Percentiles rank a stretch among this genome's conserved stretches.
phyloP scores from a whole-genome alignment of 2,888 invertebrate species.

The Venusia cambrica region DNA sequence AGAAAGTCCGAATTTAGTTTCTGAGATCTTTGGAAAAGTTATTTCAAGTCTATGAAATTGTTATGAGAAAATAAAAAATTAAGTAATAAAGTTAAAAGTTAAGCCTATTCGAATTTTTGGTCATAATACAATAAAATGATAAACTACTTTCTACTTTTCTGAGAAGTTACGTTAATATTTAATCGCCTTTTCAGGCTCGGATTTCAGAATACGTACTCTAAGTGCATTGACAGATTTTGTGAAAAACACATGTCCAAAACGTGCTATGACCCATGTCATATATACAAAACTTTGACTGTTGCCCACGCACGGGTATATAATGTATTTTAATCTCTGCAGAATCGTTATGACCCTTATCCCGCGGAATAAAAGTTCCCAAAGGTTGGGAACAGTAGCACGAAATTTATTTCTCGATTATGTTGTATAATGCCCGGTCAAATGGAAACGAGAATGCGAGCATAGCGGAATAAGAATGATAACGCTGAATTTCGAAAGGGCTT shows the following conservation, averaged over 20 bases:
- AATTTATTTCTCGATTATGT: conserved; percentile 69
- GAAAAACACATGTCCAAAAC: conserved; percentile 48
- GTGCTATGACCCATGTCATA: conserved; percentile 61
- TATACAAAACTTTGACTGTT: conserved; percentile 68
- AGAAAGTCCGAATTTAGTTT: too few species aligned
- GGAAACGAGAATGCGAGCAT: conserved; percentile 35
- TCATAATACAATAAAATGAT: too few species aligned
- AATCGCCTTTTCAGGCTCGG: too few species aligned
- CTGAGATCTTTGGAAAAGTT: too few species aligned
- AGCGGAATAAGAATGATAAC: conserved; percentile 33
- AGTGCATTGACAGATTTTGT: conserved; percentile 45
- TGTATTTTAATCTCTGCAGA: conserved; percentile 70
- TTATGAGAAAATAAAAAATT: too few species aligned
- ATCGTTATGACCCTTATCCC: conserved; percentile 62
- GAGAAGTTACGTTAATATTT: too few species aligned
- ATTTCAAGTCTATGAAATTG: too few species aligned
- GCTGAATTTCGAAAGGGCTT: conserved; percentile 39
- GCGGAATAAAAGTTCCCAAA: conserved; percentile 57
- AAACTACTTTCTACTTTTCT: too few species aligned
- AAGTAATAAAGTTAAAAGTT: too few species aligned
- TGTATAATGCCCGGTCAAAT: conserved; percentile 45
- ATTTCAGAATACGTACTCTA: too few species aligned
- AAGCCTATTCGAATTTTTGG: too few species aligned
- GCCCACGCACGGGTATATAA: conserved; percentile 65
- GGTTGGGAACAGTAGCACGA: conserved; percentile 54